Conservation (phyloP, 2,888 invertebrate genomes). For the Acanthosepion esculentum region DNA sequence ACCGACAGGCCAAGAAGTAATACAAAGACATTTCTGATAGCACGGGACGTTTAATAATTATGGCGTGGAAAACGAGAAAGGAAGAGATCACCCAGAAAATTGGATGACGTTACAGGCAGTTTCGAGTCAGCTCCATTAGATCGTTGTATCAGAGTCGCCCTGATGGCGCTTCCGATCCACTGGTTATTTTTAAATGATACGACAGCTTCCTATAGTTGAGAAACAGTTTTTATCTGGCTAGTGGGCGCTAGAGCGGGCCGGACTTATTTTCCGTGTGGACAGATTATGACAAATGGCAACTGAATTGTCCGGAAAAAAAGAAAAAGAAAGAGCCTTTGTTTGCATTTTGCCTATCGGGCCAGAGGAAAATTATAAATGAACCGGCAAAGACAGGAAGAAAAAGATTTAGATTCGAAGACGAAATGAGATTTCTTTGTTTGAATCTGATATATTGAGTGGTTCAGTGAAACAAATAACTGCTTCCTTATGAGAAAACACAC, state of each 20-base stretch:
- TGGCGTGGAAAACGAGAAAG: neutral
- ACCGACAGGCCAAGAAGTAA: neutral
- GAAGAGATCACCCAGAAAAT: neutral
- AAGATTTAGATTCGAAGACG: neutral
- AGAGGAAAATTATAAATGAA: neutral
- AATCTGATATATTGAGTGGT: neutral
- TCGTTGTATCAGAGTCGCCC: neutral
- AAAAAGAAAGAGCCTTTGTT: neutral
- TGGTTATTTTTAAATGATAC: constrained; percentile 33
- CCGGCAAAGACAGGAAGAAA: neutral
- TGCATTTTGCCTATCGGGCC: neutral
- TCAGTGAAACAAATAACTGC: neutral
- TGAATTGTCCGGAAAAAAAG: neutral
- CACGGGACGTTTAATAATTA: neutral
- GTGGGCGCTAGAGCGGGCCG: neutral
- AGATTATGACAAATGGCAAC: neutral
- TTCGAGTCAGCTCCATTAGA: neutral
- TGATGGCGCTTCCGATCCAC: neutral
- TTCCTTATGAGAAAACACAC: neutral
- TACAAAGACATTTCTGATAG: neutral
- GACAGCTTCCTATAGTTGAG: neutral
- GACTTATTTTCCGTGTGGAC: neutral
- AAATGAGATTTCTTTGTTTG: neutral
- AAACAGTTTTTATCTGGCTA: neutral
- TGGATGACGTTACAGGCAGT: neutral